Conservation (phyloP, 2,113 vertebrate species). For the Anguilla japonica region DNA sequence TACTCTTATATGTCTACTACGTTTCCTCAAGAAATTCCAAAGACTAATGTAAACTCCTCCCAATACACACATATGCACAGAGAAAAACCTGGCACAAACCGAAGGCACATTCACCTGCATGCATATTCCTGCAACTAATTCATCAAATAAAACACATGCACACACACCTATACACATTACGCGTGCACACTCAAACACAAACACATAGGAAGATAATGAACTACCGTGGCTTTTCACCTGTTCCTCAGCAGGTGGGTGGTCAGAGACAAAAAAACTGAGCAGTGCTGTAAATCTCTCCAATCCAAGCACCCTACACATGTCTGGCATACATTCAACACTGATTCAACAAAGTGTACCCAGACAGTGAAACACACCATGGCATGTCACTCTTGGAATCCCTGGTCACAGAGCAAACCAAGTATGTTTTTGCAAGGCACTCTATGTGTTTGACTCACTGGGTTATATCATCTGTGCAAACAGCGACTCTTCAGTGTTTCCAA, state of each 20-base stretch:
- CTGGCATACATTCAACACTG: not conserved
- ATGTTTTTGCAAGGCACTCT: not conserved
- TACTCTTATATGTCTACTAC: constrained; percentile 78
- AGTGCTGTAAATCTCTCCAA: not conserved
- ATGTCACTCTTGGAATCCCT: not conserved
- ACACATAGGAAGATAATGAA: not conserved
- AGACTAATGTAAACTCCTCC: not conserved
- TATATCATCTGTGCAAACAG: not conserved
- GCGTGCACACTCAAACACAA: not conserved
- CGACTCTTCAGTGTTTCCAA: not conserved
- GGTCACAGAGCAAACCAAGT: not conserved
- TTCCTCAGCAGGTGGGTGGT: not conserved
- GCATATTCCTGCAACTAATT: no score
- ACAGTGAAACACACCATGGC: not conserved
- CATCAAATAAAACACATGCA: no score
- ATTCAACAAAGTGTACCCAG: not conserved
- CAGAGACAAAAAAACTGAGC: no score
- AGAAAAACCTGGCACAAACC: not conserved
- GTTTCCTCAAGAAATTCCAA: constrained; percentile 66
- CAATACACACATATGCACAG: not conserved
- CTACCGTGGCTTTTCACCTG: not conserved
- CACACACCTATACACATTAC: no score
- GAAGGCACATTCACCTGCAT: no score
- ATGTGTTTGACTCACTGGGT: not conserved
- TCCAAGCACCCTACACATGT: not conserved